Percentiles rank a stretch among this genome's conserved stretches.
Conservation (phyloP, 1,140 invertebrate genomes). For the Venturia canescens region DNA sequence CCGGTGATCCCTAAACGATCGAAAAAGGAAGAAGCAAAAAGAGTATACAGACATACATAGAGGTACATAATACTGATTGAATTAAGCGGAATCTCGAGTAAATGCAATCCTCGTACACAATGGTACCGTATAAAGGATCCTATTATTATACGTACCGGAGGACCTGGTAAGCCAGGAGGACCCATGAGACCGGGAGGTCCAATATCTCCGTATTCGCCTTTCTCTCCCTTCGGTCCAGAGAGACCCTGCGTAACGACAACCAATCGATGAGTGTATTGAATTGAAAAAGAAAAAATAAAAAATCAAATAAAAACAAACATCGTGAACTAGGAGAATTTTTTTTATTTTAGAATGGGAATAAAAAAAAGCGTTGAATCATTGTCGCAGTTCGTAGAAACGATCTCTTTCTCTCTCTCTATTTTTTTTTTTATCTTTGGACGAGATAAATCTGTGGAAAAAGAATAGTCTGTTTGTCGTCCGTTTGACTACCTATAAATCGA, state of each 20-base stretch:
- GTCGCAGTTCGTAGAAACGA: too few species aligned
- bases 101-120: not conserved
- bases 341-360: too few species aligned
- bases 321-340: not conserved
- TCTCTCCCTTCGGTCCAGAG: constrained; percentile 90
- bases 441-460: too few species aligned
- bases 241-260: constrained; percentile 78
- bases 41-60: not conserved
- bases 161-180: constrained; percentile 90
- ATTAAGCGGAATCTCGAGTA: constrained; percentile 62
- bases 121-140: constrained; percentile 12
- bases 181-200: constrained; percentile 92
- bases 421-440: too few species aligned
- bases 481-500: too few species aligned
- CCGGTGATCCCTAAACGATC: constrained; percentile 89
- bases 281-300: constrained; percentile 16
- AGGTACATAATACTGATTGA: constrained; percentile 38
- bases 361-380: too few species aligned
- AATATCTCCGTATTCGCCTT: constrained; percentile 94
- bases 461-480: too few species aligned
- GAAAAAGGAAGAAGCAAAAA: constrained; percentile 55
- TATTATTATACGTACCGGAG: constrained; percentile 78
- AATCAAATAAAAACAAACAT: constrained; percentile 14
- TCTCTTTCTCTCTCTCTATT: too few species aligned
- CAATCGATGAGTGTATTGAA: constrained; percentile 36